Conservation (phyloP, 2,888 invertebrate species). For the Lepidocyrtinus sp. region DNA sequence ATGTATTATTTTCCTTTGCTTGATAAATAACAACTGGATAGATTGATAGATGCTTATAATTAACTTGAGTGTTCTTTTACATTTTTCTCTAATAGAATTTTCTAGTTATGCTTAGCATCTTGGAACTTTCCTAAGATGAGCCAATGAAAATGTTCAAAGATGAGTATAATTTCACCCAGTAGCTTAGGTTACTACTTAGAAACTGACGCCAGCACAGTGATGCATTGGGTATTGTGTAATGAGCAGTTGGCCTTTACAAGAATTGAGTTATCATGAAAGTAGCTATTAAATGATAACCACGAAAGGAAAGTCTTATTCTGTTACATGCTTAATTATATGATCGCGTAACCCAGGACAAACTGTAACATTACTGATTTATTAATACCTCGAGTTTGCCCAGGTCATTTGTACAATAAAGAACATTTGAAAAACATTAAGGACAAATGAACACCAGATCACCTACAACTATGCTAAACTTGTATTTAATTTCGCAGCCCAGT, state of each 20-base stretch:
- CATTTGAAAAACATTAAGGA: neutral
- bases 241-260: slow-evolving; percentile 9
- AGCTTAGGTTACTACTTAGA: neutral
- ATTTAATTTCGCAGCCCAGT: no score
- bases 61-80: no score
- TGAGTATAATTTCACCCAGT: neutral
- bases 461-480: no score
- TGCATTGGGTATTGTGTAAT: slow-evolving; percentile 13
- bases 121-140: no score
- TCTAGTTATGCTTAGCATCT: no score
- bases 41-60: no score
- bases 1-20: no score
- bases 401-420: neutral
- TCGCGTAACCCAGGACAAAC: neutral
- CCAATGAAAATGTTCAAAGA: neutral
- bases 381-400: neutral
- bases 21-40: no score
- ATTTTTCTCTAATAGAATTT: no score
- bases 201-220: neutral
- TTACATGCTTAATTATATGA: no score
- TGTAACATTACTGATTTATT: neutral
- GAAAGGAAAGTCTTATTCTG: no score
- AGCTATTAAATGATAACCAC: slow-evolving; percentile 1
- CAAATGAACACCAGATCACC: no score
- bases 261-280: neutral